phyloP scores from a whole-genome alignment of 2,888 invertebrate genomes.

The Craniophora ligustri region DNA sequence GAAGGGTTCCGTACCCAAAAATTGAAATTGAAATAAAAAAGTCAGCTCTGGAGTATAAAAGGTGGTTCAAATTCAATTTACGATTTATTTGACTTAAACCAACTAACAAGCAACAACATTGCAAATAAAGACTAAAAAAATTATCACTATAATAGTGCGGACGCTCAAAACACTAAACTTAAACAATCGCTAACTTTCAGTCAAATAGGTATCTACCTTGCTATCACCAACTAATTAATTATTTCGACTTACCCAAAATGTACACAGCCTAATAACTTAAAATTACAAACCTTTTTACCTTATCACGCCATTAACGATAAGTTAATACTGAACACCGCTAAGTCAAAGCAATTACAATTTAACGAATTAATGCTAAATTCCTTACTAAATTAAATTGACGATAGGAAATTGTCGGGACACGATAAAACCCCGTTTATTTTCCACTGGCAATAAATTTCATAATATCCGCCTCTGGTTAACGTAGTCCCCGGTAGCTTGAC shows the following conservation, averaged over 20 bases:
- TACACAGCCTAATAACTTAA: background rate
- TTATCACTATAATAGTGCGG: background rate
- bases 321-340: constrained; percentile 7
- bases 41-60: too few species aligned
- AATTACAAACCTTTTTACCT: background rate
- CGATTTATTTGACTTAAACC: too few species aligned
- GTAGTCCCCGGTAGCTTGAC: constrained; percentile 44
- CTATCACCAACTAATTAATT: too few species aligned
- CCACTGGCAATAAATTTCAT: constrained; percentile 60
- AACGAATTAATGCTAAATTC: constrained; percentile 39
- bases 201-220: too few species aligned
- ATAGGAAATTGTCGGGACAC: constrained; percentile 46
- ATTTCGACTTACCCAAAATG: background rate
- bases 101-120: too few species aligned
- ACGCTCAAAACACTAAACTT: too few species aligned
- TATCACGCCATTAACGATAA: constrained; percentile 6
- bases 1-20: too few species aligned
- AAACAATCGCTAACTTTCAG: too few species aligned
- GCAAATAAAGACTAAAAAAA: too few species aligned
- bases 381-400: constrained; percentile 36
- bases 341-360: constrained; percentile 32
- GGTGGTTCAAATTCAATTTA: too few species aligned
- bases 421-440: constrained; percentile 62
- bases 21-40: too few species aligned
- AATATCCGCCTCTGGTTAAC: constrained; percentile 62